A percentile compares a stretch with the other conserved stretches of the same genome.
Evolutionary conservation across 2,797 vertebrate species (phyloP).

Genomic region (Chelidonichthys spinosus): DNA sequence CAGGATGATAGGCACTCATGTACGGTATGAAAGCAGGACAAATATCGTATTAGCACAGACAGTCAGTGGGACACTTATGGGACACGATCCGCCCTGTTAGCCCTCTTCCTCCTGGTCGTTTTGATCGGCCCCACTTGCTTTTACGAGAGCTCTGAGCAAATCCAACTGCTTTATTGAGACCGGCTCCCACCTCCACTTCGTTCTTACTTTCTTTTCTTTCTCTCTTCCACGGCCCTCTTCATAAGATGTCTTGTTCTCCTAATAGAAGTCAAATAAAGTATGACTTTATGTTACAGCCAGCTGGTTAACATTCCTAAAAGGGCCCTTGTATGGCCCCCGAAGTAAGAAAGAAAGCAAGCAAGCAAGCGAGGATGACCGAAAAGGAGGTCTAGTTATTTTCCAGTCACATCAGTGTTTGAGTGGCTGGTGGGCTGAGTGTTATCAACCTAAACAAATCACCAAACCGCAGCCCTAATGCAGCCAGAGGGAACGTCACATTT

Average conservation of each 20-base stretch:
- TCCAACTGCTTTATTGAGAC: constrained; percentile 77
- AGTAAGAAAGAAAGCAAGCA: constrained; percentile 80
- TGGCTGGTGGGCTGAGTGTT: constrained; percentile 88
- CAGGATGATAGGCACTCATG: constrained; percentile 8
- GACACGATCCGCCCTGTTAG: constrained; percentile 58
- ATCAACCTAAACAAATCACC: constrained; percentile 90
- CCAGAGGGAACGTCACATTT: constrained; percentile 91
- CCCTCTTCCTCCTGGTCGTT: constrained; percentile 48
- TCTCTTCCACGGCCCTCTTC: constrained; percentile 76
- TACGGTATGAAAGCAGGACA: not conserved
- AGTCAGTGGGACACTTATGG: constrained; percentile 26
- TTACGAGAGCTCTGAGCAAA: constrained; percentile 72
- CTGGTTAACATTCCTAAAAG: constrained; percentile 88
- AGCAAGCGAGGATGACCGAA: not conserved
- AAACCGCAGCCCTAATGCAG: constrained; percentile 92
- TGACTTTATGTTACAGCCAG: constrained; percentile 84
- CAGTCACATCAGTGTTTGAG: constrained; percentile 62
- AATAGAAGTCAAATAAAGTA: constrained; percentile 95
- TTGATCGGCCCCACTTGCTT: constrained; percentile 74
- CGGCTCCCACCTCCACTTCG: constrained; percentile 34
- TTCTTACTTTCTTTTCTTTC: constrained; percentile 10
- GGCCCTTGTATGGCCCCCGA: constrained; percentile 84
- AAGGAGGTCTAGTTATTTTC: constrained; percentile 63
- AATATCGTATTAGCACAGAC: constrained; percentile 14
- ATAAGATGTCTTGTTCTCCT: constrained; percentile 92